Evolutionary conservation across 2,797 vertebrate genomes (phyloP).

Genomic region (Rousettus madagascariensis): DNA sequence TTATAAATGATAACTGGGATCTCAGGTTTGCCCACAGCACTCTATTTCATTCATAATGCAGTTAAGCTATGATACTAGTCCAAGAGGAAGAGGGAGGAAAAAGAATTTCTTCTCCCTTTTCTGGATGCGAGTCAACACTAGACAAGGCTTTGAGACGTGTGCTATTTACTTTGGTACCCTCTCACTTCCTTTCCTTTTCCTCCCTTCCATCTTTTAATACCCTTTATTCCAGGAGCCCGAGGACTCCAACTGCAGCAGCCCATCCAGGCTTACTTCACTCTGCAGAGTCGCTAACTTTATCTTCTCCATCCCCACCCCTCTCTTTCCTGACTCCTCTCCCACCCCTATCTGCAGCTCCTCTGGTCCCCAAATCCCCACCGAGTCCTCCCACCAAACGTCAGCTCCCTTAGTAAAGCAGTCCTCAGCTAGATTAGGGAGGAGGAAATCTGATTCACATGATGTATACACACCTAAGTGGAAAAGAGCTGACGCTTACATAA

Average conservation of each 20-base stretch:
- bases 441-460: not conserved
- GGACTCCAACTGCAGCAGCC: not conserved
- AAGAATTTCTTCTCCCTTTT: not conserved
- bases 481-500: not conserved
- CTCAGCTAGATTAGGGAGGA: not conserved
- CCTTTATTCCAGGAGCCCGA: not conserved
- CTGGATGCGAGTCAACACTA: slow-evolving; percentile 2
- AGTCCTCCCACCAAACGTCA: not conserved
- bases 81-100: not conserved
- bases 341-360: not conserved
- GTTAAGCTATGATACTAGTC: slow-evolving; percentile 15
- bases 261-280: not conserved
- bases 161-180: not conserved
- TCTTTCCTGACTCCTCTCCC: not conserved
- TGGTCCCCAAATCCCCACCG: not conserved
- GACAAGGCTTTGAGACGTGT: slow-evolving; percentile 27
- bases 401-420: not conserved
- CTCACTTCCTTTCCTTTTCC: not conserved
- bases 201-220: not conserved
- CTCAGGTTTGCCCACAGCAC: not conserved
- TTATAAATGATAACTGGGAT: not conserved
- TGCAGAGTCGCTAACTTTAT: not conserved
- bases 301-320: not conserved
- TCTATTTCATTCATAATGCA: not conserved
- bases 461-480: not conserved